Conservation (phyloP, 1,140 invertebrate species). For the Drosophila rufa region DNA sequence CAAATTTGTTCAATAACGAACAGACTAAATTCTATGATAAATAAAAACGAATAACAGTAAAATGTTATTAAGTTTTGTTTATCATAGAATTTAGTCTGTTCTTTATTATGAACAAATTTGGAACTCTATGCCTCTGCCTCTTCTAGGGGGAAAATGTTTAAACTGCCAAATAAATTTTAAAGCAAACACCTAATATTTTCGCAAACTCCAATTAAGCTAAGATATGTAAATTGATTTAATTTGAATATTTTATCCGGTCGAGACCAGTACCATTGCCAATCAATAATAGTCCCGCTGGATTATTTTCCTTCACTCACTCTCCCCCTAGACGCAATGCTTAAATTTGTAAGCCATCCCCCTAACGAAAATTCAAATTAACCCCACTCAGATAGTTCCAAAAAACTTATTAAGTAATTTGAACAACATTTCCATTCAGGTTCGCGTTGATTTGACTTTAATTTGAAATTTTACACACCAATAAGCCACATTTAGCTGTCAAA, state of each 20-base stretch:
- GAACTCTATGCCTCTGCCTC: too few relatives aligned
- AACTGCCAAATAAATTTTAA: neutral
- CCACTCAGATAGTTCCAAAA: constrained; percentile 3
- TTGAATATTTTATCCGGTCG: neutral
- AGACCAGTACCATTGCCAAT: neutral
- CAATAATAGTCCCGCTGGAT: constrained; percentile 5
- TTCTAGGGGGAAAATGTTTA: neutral
- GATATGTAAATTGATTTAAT: neutral
- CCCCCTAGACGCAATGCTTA: neutral
- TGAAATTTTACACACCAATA: constrained; percentile 58
- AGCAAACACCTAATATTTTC: neutral
- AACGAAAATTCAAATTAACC: constrained; percentile 4
- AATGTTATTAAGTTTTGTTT: too few relatives aligned
- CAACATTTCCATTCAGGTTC: constrained; percentile 42
- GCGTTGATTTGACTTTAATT: constrained; percentile 47
- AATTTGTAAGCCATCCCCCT: neutral
- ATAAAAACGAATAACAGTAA: too few relatives aligned
- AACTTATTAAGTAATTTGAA: constrained; percentile 34
- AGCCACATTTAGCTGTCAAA: constrained; percentile 58
- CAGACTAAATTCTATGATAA: too few relatives aligned
- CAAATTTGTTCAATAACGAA: too few relatives aligned
- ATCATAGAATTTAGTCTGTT: too few relatives aligned
- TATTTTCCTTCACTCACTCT: neutral
- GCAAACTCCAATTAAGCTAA: neutral
- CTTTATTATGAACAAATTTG: too few relatives aligned